Percentiles rank a stretch among this genome's conserved stretches.
Conservation (phyloP, 2,797 vertebrate genomes). For the Gymnothorax javanicus region DNA sequence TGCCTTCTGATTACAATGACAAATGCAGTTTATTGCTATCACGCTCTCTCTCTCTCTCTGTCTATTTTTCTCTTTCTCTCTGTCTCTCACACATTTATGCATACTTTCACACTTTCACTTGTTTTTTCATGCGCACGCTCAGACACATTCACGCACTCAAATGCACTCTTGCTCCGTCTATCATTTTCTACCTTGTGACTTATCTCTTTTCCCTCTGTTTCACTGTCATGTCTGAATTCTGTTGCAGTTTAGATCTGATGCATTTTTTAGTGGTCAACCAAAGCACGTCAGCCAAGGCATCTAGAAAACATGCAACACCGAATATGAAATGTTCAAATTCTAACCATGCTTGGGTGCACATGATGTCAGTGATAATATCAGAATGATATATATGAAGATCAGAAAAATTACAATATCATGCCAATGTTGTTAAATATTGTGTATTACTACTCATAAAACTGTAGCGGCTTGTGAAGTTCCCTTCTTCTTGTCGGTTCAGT, state of each 20-base stretch:
- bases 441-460: background rate
- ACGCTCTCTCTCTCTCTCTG: background rate
- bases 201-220: too few species aligned
- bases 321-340: background rate
- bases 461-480: background rate
- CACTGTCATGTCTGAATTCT: too few species aligned
- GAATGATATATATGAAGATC: background rate
- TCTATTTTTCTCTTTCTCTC: background rate
- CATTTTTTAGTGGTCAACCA: too few species aligned
- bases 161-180: too few species aligned
- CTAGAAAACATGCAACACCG: background rate
- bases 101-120: too few species aligned
- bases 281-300: background rate
- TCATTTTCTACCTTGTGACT: too few species aligned
- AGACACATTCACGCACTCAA: too few species aligned
- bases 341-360: background rate
- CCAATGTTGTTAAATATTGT: background rate
- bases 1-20: background rate
- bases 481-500: constrained; percentile 49
- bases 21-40: background rate
- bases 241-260: too few species aligned
- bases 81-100: too few species aligned
- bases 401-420: too few species aligned
- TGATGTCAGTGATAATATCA: background rate
- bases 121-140: too few species aligned